Percentiles rank a stretch among this genome's conserved stretches.
Evolutionary conservation across 1,140 invertebrate genomes (phyloP).

Genomic region (Neocloeon triangulifer): DNA sequence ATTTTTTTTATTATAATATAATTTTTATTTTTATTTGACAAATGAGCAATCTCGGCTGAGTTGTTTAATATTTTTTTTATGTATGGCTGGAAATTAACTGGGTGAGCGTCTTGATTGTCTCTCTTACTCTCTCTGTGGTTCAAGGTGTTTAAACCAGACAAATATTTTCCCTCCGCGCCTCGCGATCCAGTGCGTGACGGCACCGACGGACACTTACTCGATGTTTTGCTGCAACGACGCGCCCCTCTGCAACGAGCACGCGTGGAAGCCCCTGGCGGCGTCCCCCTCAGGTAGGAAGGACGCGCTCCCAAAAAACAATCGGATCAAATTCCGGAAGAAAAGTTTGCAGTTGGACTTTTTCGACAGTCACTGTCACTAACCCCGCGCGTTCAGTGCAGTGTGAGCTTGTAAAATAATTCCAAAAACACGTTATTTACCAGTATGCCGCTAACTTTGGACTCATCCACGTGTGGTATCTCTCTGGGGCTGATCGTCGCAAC

Average conservation of each 20-base stretch:
- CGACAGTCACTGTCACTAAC: not conserved
- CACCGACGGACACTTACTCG: slow-evolving; percentile 25
- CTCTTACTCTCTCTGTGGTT: slow-evolving; percentile 4
- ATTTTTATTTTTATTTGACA: too few relatives aligned
- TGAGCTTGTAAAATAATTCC: not conserved
- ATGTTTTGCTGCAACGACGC: slow-evolving; percentile 37
- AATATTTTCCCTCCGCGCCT: slow-evolving; percentile 48
- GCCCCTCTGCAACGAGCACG: slow-evolving; percentile 35
- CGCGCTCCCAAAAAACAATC: not conserved
- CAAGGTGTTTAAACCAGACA: slow-evolving; percentile 41
- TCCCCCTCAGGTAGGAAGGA: slow-evolving; percentile 13
- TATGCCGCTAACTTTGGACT: too few relatives aligned
- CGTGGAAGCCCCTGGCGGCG: slow-evolving; percentile 23
- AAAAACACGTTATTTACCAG: slow-evolving; percentile 2
- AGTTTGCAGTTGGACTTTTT: not conserved
- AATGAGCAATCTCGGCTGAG: slow-evolving; percentile 1
- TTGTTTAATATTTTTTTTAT: slow-evolving; percentile 4
- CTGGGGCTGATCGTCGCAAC: too few relatives aligned
- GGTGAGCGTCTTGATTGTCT: not conserved
- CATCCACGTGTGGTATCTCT: too few relatives aligned
- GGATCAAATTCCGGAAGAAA: slow-evolving; percentile 7
- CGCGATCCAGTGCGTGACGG: slow-evolving; percentile 29
- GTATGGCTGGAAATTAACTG: slow-evolving; percentile 3
- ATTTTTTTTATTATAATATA: slow-evolving; percentile 2
- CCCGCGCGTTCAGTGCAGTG: not conserved